Evolutionary conservation across 2,888 invertebrate genomes (phyloP), one percentile per base, ranked within the genome.

Genomic region (Agonopterix arenella): DNA sequence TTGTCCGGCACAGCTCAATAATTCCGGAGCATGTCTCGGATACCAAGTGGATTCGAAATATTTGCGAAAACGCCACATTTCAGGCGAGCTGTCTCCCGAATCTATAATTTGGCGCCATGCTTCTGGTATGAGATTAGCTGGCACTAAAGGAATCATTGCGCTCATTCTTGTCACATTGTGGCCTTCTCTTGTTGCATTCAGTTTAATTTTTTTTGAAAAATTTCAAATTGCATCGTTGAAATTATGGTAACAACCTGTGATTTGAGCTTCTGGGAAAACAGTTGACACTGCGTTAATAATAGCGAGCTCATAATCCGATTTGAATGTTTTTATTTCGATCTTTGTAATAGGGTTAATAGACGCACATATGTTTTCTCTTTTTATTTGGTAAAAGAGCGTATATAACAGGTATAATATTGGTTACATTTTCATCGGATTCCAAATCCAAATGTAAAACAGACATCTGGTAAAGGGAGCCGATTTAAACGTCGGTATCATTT

Each of bases 31-130:
- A 28, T 45, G 48, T 45, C 51, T 49, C 10, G 52, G 51, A 45
- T 55, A 53, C 44, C 53, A 55, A 38, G 42, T 44, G 2, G 18
- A 47, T 41, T 55, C 55, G 42, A 48, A 55, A 50, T 55, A 55
- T 28, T 38, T 44, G 43, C 50, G 42, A 43, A 53, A 55, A 16
- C 18, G 16, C 10, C 46, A 36, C 55, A 53, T 51, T 44, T 50
- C 50, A 40, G 28, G n/a, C 37, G 40, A 49, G 37, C 44, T 16
- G 16, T 48, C 50, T 11, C 47, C 47, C 38, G 46, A 41, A 8
- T 44, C 47, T 38, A 49, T 42, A 44, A 52, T 52, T 44, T 49
- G 46, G 37, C 36, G 46, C 52, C 49, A 52, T 9, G 52, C 46
- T 44, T 45, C 47, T 40, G 52, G 49, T 47, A 52, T 49, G 8